Base-by-base conservation (phyloP, 2,888 invertebrate genomes). In the Rapana venosa region DNA sequence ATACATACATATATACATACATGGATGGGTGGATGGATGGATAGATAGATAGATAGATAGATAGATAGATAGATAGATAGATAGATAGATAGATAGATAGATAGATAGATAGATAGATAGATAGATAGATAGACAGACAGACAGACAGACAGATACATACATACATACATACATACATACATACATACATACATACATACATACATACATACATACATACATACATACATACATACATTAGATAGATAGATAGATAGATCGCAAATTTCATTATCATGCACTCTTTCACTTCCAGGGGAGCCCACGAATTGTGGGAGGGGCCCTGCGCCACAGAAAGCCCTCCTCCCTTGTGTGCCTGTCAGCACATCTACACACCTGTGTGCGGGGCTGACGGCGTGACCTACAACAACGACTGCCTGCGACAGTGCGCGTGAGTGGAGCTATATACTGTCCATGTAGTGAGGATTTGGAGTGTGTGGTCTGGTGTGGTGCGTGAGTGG, bases 361-460 rank as follows among this genome's bases (percentile, higher is more conserved):
- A 87, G 35, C 84, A 47, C 47, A n/a, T 84, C n/a, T 70, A 90
- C 84, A 30, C 30, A 6, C 90, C 90, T 1, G 90, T 90, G 20
- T 90, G 90, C 61, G 90, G 90, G 17, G 74, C 2, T 22, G 90
- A 90, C 58, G 90, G 90, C 22, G 47, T 70, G 36, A 87, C 90
- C 0, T 90, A 90, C 56, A 70, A 83, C 87, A 90, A 90, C 56
- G 83, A 90, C 58, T 90, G 90, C 35, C 83, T 87, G 47, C 58
- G 87, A 56, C 66, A 87, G 58, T 90, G 90, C 83, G 70, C 83
- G 90, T 90, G 56, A 90, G 90, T 89, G n/a, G n/a, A n/a, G n/a
- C n/a, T n/a, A n/a, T n/a, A n/a, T n/a, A n/a, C n/a, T n/a, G n/a
- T n/a, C n/a, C n/a, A n/a, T n/a, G n/a, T n/a, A n/a, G n/a, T n/a